These are phyloP conservation scores for Pollachius pollachius DNA, from an alignment of 2,113 vertebrate species.

Conservation along the genomic window DNA sequence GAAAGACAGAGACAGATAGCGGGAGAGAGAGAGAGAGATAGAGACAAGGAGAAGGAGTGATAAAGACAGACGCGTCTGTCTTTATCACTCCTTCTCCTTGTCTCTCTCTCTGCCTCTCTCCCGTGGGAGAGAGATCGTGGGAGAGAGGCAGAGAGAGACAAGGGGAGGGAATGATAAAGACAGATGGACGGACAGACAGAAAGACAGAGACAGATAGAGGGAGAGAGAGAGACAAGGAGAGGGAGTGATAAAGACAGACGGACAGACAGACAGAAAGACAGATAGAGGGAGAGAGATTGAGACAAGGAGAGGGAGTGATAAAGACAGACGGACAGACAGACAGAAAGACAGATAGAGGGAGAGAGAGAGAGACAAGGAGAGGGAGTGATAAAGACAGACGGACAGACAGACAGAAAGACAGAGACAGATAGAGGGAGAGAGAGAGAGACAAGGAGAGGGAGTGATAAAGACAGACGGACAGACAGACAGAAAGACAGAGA, in stretches of 20 bases:
- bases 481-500: not conserved
- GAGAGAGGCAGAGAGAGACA: not conserved
- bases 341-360: too few relatives aligned
- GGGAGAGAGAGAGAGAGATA: not conserved
- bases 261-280: too few relatives aligned
- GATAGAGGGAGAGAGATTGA: too few relatives aligned
- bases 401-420: too few relatives aligned
- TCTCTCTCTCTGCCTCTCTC: too few relatives aligned
- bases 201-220: not conserved
- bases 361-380: not conserved
- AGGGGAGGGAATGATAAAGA: not conserved
- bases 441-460: not conserved
- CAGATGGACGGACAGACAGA: not conserved
- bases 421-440: not conserved
- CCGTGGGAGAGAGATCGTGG: slow-evolving; percentile 58
- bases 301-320: too few relatives aligned
- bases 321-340: too few relatives aligned
- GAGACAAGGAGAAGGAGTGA: not conserved
- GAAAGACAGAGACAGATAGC: not conserved
- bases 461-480: not conserved
- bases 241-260: too few relatives aligned
- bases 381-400: too few relatives aligned
- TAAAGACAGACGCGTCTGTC: too few relatives aligned
- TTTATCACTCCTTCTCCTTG: too few relatives aligned
- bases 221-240: not conserved